Evolutionary conservation across 2,888 invertebrate genomes (phyloP), one percentile per base, ranked within the genome.

Genomic region (Monochamus alternatus): DNA sequence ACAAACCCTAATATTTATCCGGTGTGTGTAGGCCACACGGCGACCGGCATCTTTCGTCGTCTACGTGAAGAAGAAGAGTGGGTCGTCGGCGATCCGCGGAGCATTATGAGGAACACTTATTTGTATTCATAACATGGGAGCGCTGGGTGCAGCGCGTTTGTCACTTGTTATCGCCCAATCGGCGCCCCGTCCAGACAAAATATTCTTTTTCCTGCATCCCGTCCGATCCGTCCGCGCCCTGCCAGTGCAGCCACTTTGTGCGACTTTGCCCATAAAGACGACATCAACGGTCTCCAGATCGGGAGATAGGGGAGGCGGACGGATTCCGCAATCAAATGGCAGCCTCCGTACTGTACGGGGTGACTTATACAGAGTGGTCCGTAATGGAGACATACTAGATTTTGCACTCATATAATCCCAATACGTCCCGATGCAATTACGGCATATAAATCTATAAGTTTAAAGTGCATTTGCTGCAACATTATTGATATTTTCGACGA

Each of bases 141-240:
- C 82, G 83, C 72, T 86, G 87, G 87, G 87, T 86, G 87, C 88
- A 87, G 87, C 87, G 82, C 87, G 86, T 88, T 87, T 87, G 87
- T 88, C 88, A 88, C 87, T 84, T 85, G 85, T 90, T 92, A 92
- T 92, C 91, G 87, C 87, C 87, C 86, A 89, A 90, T 91, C 91
- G 91, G 90, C 75, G 75, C 70, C 75, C 63, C 73, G 65, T 52
- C 65, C 65, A 65, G 73, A 73, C 73, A 58, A 69, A 73, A 75
- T 68, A 70, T 75, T 70, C 65, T 63, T 70, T 58, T 69, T 70
- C 60, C 70, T 32, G 64, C 65, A 51, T 70, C 59, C 70, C 70
- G 63, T 74, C 69, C 62, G n/a, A 55, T n/a, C 55, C 55, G 30
- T 32, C 52, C n/a, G 68, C 58, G 68, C 68, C 68, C 68, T 59